A percentile compares a stretch with the other conserved stretches of the same genome.
phyloP scores from a whole-genome alignment of 2,888 invertebrate species.

The Phengaris alcon region DNA sequence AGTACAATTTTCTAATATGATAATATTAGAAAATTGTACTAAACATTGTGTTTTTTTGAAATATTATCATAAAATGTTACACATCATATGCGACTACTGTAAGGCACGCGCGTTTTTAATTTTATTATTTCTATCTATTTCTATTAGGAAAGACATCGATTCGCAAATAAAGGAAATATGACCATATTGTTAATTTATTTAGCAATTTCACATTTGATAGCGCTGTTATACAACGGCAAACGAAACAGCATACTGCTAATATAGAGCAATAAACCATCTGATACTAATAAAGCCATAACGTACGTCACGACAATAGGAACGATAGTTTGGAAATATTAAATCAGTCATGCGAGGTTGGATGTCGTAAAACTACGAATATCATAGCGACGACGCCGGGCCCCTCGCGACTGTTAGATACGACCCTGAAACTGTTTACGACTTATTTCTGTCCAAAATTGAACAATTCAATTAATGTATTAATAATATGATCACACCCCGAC shows the following conservation, averaged over 20 bases:
- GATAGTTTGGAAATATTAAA: conserved; percentile 28
- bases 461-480: neutral
- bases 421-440: conserved; percentile 1
- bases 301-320: conserved; percentile 23
- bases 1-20: too few species aligned
- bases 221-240: conserved; percentile 2
- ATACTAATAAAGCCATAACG: conserved; percentile 26
- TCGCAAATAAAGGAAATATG: neutral
- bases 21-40: too few species aligned
- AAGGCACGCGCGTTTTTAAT: too few species aligned
- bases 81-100: too few species aligned
- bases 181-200: neutral
- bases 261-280: conserved; percentile 17
- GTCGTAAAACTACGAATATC: conserved; percentile 21
- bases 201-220: conserved; percentile 13
- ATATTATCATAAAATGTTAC: too few species aligned
- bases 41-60: too few species aligned
- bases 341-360: conserved; percentile 24
- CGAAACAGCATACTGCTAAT: conserved; percentile 16
- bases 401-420: neutral
- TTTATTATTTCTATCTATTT: neutral
- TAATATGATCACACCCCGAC: too few species aligned
- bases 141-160: neutral
- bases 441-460: neutral
- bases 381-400: neutral